These are phyloP conservation scores for Volucella inanis DNA, from an alignment of 2,888 invertebrate genomes.

Conservation along the genomic window DNA sequence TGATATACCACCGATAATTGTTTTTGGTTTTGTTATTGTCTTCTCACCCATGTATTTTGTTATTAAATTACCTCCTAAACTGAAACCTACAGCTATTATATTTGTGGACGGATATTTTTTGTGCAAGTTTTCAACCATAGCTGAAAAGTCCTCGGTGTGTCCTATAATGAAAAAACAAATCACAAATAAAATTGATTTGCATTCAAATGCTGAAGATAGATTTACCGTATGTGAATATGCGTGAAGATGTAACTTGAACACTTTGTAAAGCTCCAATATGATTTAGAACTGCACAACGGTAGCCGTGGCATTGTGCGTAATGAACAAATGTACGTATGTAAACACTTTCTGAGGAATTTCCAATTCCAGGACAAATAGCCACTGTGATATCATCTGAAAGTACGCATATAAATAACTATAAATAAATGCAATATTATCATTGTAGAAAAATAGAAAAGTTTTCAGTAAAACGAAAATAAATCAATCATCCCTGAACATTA, in stretches of 20 bases:
- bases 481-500: conserved; percentile 11
- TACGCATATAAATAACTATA: conserved; percentile 37
- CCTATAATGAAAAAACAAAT: conserved; percentile 84
- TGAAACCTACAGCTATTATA: conserved; percentile 94
- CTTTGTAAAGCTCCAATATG: conserved; percentile 94
- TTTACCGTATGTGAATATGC: conserved; percentile 96
- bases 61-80: conserved; percentile 95
- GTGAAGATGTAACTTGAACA: conserved; percentile 92
- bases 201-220: conserved; percentile 36
- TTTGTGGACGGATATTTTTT: conserved; percentile 90
- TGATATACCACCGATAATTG: conserved; percentile 94
- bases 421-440: neutral
- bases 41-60: conserved; percentile 95
- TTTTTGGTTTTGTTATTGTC: conserved; percentile 85
- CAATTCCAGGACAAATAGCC: conserved; percentile 95
- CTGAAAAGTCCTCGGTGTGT: conserved; percentile 93
- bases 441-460: neutral
- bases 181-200: neutral
- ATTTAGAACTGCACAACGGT: conserved; percentile 95
- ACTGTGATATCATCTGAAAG: conserved; percentile 92
- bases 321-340: conserved; percentile 97
- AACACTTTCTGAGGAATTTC: conserved; percentile 96
- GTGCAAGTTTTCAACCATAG: conserved; percentile 90
- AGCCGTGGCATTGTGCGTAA: conserved; percentile 95
- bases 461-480: neutral